phyloP scores from a whole-genome alignment of 2,888 invertebrate genomes.

The Athalia rosae region DNA sequence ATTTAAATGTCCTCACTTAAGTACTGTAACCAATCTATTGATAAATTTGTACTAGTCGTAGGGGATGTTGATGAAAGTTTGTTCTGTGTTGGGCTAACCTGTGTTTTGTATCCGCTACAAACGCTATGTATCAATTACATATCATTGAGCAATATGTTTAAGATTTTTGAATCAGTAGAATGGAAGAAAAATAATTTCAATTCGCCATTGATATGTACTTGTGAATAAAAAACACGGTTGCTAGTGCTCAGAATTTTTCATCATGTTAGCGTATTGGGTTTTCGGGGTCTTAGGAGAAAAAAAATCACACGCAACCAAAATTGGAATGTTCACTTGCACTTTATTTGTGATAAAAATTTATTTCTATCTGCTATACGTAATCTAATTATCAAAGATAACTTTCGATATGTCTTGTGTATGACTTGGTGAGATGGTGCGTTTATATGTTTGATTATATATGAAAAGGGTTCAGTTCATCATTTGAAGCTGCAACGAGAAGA shows the following conservation, averaged over 20 bases:
- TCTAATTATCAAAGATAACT: not conserved
- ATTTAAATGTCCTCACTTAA: not conserved
- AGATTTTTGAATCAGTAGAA: too few relatives aligned
- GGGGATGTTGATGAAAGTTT: conserved; percentile 30
- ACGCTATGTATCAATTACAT: not conserved
- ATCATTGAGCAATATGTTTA: not conserved
- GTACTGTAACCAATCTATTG: not conserved
- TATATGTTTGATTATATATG: conserved; percentile 61
- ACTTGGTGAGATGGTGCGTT: conserved; percentile 46
- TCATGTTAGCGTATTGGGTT: conserved; percentile 1
- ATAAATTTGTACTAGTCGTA: conserved; percentile 1
- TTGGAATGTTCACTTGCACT: conserved; percentile 29
- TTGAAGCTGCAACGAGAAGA: conserved; percentile 73
- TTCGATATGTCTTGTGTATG: conserved; percentile 38
- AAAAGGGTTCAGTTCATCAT: conserved; percentile 73
- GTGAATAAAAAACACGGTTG: not conserved
- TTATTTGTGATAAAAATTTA: conserved; percentile 10
- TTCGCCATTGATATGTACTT: not conserved
- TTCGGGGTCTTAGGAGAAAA: conserved; percentile 12
- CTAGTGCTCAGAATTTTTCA: conserved; percentile 1
- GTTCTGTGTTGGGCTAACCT: conserved; percentile 32
- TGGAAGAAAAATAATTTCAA: not conserved
- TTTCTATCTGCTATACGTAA: not conserved
- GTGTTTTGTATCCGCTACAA: not conserved
- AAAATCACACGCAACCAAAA: too few relatives aligned